A percentile compares a stretch with the other conserved stretches of the same genome.
These are phyloP conservation scores for Eupeodes luniger DNA, from an alignment of 2,888 invertebrate species.

Conservation along the genomic window DNA sequence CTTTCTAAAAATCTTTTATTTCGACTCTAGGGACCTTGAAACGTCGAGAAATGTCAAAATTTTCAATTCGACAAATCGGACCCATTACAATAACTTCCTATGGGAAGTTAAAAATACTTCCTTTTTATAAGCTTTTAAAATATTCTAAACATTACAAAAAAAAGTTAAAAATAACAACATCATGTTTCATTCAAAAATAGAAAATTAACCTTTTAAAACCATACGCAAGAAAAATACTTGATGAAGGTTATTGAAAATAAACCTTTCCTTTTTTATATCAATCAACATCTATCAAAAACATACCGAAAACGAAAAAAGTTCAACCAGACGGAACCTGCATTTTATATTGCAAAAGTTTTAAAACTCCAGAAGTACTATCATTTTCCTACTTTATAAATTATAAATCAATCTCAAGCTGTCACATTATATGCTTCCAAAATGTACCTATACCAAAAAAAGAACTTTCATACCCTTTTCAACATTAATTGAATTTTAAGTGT, in stretches of 20 bases:
- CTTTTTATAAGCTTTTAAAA: too few species aligned
- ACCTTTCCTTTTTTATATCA: not conserved
- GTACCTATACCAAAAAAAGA: not conserved
- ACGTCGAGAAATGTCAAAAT: too few species aligned
- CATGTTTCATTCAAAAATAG: too few species aligned
- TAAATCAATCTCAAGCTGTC: not conserved
- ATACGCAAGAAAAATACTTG: too few species aligned
- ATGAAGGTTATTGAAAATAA: not conserved
- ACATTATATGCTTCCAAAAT: not conserved
- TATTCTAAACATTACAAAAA: too few species aligned
- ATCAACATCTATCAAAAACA: not conserved
- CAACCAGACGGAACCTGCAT: not conserved
- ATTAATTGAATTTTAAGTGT: not conserved
- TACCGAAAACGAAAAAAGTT: not conserved
- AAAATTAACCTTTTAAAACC: too few species aligned
- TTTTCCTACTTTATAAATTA: not conserved
- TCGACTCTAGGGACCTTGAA: too few species aligned
- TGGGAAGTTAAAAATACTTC: too few species aligned
- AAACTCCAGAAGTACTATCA: not conserved
- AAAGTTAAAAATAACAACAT: too few species aligned
- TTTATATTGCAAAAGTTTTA: not conserved
- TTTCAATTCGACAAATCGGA: too few species aligned
- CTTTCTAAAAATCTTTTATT: too few species aligned
- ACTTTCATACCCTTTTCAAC: constrained; percentile 1
- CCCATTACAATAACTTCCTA: too few species aligned